Evolutionary conservation across 2,113 vertebrate species (phyloP).

Genomic region (Centrocercus urophasianus): DNA sequence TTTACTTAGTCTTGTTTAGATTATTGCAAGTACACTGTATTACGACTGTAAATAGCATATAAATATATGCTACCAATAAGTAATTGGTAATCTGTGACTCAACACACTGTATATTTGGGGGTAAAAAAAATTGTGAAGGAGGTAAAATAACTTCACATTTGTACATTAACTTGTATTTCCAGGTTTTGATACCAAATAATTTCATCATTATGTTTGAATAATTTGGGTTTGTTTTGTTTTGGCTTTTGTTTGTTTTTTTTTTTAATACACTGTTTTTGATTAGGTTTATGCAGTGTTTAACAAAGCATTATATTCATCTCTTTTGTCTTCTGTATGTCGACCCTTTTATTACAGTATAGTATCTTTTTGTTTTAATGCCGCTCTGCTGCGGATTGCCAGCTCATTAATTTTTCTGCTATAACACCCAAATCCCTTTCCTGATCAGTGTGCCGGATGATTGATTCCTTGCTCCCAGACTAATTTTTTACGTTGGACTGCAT

Average conservation of each 20-base stretch:
- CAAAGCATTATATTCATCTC: slow-evolving; percentile 28
- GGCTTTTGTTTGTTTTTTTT: not conserved
- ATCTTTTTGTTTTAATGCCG: slow-evolving; percentile 64
- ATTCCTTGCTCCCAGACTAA: slow-evolving; percentile 68
- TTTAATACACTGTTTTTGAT: not conserved
- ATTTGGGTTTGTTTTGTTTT: not conserved
- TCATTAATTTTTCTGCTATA: slow-evolving; percentile 72
- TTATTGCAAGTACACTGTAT: not conserved
- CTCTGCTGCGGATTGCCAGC: slow-evolving; percentile 60
- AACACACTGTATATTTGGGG: not conserved
- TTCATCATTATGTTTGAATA: slow-evolving; percentile 4
- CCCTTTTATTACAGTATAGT: slow-evolving; percentile 39
- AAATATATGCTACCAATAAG: not conserved
- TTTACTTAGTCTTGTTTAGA: not conserved
- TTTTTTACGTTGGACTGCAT: slow-evolving; percentile 71
- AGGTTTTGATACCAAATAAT: not conserved
- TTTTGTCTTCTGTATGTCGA: slow-evolving; percentile 48
- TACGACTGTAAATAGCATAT: slow-evolving; percentile 10
- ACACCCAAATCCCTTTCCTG: slow-evolving; percentile 72
- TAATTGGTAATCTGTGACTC: not conserved
- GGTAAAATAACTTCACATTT: slow-evolving; percentile 1
- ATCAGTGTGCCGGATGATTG: slow-evolving; percentile 70
- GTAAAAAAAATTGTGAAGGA: slow-evolving; percentile 9
- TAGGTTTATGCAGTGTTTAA: slow-evolving; percentile 34
- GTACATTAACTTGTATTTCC: slow-evolving; percentile 4